phyloP scores from a whole-genome alignment of 2,113 vertebrate genomes.

The Corynorhinus townsendii region DNA sequence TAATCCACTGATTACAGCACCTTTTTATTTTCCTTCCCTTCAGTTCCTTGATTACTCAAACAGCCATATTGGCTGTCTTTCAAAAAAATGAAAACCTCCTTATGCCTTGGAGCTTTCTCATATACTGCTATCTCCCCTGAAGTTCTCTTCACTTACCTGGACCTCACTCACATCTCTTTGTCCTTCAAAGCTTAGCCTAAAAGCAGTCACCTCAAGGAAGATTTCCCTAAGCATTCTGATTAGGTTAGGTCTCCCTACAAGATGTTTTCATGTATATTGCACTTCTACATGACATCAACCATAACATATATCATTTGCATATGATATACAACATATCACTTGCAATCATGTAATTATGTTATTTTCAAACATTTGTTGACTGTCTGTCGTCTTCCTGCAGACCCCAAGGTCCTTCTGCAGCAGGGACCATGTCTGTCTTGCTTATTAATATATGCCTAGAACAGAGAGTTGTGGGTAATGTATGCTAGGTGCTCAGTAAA shows the following conservation, averaged over 20 bases:
- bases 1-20: background rate
- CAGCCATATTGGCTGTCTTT: background rate
- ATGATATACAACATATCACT: background rate
- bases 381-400: background rate
- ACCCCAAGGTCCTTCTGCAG: background rate
- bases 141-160: background rate
- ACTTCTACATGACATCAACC: background rate
- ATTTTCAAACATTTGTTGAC: background rate
- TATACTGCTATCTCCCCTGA: background rate
- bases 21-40: background rate
- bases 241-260: background rate
- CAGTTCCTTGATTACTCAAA: background rate
- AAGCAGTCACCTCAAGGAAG: background rate
- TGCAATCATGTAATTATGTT: background rate
- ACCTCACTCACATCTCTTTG: background rate
- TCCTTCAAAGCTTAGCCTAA: background rate
- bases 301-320: background rate
- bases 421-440: background rate
- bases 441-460: background rate
- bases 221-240: background rate
- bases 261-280: background rate
- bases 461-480: background rate
- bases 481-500: constrained; percentile 9
- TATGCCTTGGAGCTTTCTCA: background rate
- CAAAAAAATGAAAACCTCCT: background rate